Percentiles rank a stretch among this genome's conserved stretches.
These are phyloP conservation scores for Agrilus biguttatus DNA, from an alignment of 2,888 invertebrate genomes.

Conservation along the genomic window DNA sequence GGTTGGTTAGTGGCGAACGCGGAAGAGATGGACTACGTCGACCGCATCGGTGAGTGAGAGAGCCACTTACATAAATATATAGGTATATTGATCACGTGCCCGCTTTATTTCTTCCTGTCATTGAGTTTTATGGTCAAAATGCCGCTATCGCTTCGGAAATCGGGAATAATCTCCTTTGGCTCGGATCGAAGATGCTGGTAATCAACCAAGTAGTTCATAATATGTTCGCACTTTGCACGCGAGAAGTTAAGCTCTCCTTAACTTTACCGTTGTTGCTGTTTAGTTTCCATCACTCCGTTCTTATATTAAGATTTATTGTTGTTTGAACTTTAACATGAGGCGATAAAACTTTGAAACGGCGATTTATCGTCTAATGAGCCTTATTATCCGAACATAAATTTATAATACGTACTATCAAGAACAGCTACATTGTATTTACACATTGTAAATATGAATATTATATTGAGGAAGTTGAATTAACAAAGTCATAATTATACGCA, in stretches of 20 bases:
- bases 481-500: too few relatives aligned
- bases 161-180: conserved; percentile 10
- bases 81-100: conserved; percentile 14
- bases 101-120: conserved; percentile 12
- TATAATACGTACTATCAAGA: too few relatives aligned
- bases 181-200: conserved; percentile 3
- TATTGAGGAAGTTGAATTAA: too few relatives aligned
- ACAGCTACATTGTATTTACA: too few relatives aligned
- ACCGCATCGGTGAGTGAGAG: conserved; percentile 26
- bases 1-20: conserved; percentile 5
- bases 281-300: too few relatives aligned
- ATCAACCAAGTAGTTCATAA: conserved; percentile 7
- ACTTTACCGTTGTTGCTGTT: not conserved
- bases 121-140: conserved; percentile 11
- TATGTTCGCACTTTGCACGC: not conserved
- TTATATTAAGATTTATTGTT: too few relatives aligned
- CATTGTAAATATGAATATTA: too few relatives aligned
- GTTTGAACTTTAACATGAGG: too few relatives aligned
- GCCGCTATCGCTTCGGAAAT: conserved; percentile 8
- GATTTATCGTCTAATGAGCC: too few relatives aligned
- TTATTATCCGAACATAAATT: too few relatives aligned
- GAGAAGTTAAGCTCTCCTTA: conserved; percentile 1
- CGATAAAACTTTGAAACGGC: too few relatives aligned
- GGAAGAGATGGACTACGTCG: conserved; percentile 23
- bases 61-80: conserved; percentile 3